Evolutionary conservation across 2,888 invertebrate species (phyloP).

Genomic region (Drosophila anomalipes): DNA sequence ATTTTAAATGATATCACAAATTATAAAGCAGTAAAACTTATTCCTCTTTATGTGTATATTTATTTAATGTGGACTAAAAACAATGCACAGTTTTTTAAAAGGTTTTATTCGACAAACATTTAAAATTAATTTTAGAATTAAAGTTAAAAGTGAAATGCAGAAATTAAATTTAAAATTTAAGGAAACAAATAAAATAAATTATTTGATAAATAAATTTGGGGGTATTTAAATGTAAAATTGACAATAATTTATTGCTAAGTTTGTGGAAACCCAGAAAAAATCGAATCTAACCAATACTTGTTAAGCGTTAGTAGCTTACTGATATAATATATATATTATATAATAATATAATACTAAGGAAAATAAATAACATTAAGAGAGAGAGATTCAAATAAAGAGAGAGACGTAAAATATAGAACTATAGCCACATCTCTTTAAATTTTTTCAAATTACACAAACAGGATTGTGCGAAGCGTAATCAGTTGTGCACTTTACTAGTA

Average conservation of each 20-base stretch:
- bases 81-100: background rate
- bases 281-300: background rate
- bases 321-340: no score
- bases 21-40: background rate
- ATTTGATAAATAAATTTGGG: background rate
- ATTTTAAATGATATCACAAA: constrained; percentile 30
- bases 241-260: background rate
- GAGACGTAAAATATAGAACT: no score
- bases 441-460: no score
- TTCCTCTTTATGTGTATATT: background rate
- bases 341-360: background rate
- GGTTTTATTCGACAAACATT: background rate
- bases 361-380: background rate
- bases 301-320: no score
- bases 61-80: background rate
- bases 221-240: background rate
- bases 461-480: no score
- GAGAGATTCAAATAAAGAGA: no score
- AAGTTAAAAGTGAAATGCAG: background rate
- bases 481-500: no score
- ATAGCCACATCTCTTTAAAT: no score
- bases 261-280: background rate
- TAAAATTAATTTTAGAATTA: background rate
- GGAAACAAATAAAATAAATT: background rate
- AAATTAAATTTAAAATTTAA: background rate